Percentiles rank a stretch among this genome's conserved stretches.
Conservation (phyloP, 2,888 invertebrate genomes). For the Agonopterix heracliana region DNA sequence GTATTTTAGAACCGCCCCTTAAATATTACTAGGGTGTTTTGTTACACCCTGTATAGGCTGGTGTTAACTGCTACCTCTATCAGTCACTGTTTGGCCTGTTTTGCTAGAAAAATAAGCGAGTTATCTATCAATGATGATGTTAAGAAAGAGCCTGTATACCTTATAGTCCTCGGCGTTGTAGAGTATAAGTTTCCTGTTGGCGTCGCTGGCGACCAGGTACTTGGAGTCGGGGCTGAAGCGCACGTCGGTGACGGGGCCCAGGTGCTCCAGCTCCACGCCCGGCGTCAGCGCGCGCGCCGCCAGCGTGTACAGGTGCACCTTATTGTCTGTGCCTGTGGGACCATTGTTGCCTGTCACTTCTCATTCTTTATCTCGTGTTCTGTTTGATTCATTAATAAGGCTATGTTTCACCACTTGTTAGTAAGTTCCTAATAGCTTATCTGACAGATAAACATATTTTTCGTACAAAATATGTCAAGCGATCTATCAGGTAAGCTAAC, state of each 20-base stretch:
- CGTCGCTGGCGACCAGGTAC: slow-evolving; percentile 92
- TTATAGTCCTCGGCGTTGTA: slow-evolving; percentile 88
- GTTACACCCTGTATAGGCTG: no score
- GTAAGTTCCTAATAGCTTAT: neutral
- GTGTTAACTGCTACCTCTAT: no score
- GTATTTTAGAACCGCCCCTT: no score
- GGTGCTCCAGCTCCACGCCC: slow-evolving; percentile 80
- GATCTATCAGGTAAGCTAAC: no score
- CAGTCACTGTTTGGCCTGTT: no score
- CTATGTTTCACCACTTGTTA: no score
- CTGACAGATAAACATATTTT: neutral
- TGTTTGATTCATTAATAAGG: neutral
- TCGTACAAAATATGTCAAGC: no score
- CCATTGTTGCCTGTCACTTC: no score
- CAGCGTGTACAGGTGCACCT: slow-evolving; percentile 59
- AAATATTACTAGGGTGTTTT: no score
- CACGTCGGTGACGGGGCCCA: slow-evolving; percentile 90
- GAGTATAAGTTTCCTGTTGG: slow-evolving; percentile 90
- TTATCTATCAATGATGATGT: no score
- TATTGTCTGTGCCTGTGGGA: slow-evolving; percentile 51
- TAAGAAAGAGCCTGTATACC: slow-evolving; percentile 58
- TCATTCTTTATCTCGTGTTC: neutral
- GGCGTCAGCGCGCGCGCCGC: slow-evolving; percentile 39
- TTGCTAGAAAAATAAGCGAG: no score
- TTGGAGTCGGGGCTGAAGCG: slow-evolving; percentile 93